These are phyloP conservation scores for Pinna nobilis DNA, from an alignment of 1,140 invertebrate genomes.

Conservation along the genomic window DNA sequence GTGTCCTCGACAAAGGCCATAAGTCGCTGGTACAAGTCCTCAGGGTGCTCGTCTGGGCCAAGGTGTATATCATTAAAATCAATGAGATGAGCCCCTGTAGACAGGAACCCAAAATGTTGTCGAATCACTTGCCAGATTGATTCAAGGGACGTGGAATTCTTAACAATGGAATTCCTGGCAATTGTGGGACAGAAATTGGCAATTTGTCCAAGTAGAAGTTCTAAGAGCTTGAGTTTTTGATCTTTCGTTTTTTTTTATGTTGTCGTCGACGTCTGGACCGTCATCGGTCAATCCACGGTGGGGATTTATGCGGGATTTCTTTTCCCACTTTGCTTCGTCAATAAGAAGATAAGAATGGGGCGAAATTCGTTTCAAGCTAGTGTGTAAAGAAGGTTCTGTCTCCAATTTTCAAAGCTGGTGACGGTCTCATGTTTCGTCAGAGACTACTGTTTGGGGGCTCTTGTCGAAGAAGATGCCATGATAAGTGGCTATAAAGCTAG, in stretches of 20 bases:
- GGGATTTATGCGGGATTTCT: not conserved
- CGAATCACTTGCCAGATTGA: slow-evolving; percentile 28
- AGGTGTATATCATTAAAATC: slow-evolving; percentile 19
- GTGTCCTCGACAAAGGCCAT: slow-evolving; percentile 39
- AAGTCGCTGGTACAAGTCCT: slow-evolving; percentile 39
- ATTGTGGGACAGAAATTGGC: slow-evolving; percentile 32
- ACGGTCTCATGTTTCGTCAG: slow-evolving; percentile 18
- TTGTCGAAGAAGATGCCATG: not conserved
- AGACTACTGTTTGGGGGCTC: slow-evolving; percentile 33
- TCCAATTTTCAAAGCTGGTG: slow-evolving; percentile 24
- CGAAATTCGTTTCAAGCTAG: not conserved
- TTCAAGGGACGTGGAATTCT: slow-evolving; percentile 38
- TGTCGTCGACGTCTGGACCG: not conserved
- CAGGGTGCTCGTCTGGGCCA: slow-evolving; percentile 29
- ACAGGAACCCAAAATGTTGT: slow-evolving; percentile 29
- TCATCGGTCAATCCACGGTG: not conserved
- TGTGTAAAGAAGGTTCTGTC: slow-evolving; percentile 7
- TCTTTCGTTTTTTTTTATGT: not conserved
- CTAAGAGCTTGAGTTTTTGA: not conserved
- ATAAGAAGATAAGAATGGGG: not conserved
- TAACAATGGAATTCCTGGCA: not conserved
- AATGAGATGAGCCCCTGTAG: slow-evolving; percentile 20
- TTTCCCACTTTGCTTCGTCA: not conserved
- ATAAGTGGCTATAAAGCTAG: not conserved
- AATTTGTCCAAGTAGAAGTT: slow-evolving; percentile 29